Percentiles rank a stretch among this genome's conserved stretches.
Conservation (phyloP, 2,113 vertebrate genomes). For the Lophotis ruficrista region DNA sequence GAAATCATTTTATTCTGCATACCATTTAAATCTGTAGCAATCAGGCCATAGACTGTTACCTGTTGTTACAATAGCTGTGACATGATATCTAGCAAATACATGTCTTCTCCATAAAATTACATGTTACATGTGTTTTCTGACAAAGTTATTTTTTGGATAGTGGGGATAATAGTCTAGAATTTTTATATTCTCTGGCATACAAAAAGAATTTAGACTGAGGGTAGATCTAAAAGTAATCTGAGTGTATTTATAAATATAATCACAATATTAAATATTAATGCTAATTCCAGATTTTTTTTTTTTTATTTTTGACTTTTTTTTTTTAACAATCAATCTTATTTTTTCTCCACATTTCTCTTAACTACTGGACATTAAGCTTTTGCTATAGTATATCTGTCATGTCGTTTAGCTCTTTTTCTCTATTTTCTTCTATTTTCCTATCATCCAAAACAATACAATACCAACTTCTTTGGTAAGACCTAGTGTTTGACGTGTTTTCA, state of each 20-base stretch:
- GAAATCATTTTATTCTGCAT: background rate
- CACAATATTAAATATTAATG: background rate
- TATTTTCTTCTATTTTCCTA: background rate
- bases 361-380: background rate
- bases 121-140: background rate
- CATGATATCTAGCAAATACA: background rate
- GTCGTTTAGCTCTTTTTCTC: background rate
- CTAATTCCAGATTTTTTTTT: background rate
- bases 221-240: background rate
- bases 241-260: background rate
- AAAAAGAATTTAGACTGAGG: background rate
- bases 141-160: background rate
- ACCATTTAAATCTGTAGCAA: background rate
- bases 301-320: background rate
- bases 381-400: background rate
- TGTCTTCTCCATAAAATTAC: background rate
- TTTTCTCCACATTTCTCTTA: background rate
- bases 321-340: background rate
- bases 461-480: background rate
- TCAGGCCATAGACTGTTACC: background rate
- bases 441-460: background rate
- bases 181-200: background rate
- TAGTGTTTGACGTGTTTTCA: background rate
- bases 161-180: background rate
- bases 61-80: background rate